Evolutionary conservation across 2,888 invertebrate species (phyloP).

Genomic region (Gymnoscelis rufifasciata): DNA sequence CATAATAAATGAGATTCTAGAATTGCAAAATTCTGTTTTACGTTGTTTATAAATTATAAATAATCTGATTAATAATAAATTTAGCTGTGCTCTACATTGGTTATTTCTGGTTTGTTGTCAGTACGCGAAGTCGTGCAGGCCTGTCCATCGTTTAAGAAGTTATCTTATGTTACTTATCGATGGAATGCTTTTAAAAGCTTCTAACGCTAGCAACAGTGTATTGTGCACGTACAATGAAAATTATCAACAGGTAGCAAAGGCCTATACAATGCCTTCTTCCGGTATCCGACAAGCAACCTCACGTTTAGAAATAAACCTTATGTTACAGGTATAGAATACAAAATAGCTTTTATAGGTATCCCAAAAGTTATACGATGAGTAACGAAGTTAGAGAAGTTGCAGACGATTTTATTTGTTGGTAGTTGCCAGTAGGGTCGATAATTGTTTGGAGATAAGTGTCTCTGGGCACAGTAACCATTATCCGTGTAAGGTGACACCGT

Average conservation of each 20-base stretch:
- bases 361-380: constrained; percentile 34
- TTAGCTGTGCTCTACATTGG: not conserved
- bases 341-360: constrained; percentile 17
- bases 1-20: too few relatives aligned
- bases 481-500: constrained; percentile 73
- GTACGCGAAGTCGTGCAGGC: constrained; percentile 10
- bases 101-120: constrained; percentile 2
- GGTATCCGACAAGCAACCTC: constrained; percentile 48
- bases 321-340: constrained; percentile 23
- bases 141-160: constrained; percentile 34
- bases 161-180: constrained; percentile 46
- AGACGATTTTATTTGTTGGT: constrained; percentile 32
- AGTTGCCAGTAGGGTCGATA: constrained; percentile 26
- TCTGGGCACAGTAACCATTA: constrained; percentile 54
- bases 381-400: constrained; percentile 26
- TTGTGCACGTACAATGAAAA: constrained; percentile 65
- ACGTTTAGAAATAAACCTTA: constrained; percentile 35
- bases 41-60: too few relatives aligned
- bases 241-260: constrained; percentile 75
- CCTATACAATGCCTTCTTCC: constrained; percentile 70
- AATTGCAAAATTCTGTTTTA: too few relatives aligned
- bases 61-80: too few relatives aligned
- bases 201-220: constrained; percentile 44
- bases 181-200: constrained; percentile 63
- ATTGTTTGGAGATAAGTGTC: constrained; percentile 22